Percentiles rank a stretch among this genome's conserved stretches.
phyloP scores from a whole-genome alignment of 2,113 vertebrate genomes.

The Phalacrocorax aristotelis region DNA sequence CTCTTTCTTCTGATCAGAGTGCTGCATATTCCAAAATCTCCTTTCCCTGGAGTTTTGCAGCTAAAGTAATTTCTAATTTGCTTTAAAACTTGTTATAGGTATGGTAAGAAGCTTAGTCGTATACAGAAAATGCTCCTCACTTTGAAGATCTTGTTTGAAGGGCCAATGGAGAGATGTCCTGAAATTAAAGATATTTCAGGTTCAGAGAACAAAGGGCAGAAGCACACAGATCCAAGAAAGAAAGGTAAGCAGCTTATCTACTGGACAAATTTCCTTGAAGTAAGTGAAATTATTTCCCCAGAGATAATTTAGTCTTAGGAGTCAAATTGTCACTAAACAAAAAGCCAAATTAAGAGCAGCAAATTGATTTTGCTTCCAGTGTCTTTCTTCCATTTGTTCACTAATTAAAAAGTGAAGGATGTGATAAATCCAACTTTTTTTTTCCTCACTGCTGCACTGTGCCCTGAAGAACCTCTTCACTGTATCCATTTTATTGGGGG shows the following conservation, averaged over 20 bases:
- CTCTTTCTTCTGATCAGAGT: slow-evolving; percentile 34
- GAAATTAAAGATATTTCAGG: not conserved
- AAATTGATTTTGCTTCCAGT: slow-evolving; percentile 49
- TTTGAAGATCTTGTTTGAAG: not conserved
- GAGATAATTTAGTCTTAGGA: slow-evolving; percentile 15
- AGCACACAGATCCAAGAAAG: not conserved
- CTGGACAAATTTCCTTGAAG: slow-evolving; percentile 8
- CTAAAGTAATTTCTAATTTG: not conserved
- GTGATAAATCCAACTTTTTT: not conserved
- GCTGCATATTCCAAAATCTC: not conserved
- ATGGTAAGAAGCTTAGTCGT: not conserved
- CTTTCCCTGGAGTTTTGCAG: not conserved
- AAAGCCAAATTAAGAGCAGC: slow-evolving; percentile 18
- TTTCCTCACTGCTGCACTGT: not conserved
- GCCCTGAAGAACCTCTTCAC: not conserved
- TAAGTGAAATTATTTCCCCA: slow-evolving; percentile 39
- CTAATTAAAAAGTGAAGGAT: slow-evolving; percentile 48
- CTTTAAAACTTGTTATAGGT: not conserved
- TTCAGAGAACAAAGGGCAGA: not conserved
- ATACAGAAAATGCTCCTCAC: not conserved
- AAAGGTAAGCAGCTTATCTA: slow-evolving; percentile 1
- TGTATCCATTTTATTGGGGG: not conserved
- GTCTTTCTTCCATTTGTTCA: not conserved
- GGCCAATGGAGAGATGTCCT: not conserved
- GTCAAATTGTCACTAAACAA: slow-evolving; percentile 36